Evolutionary conservation across 2,797 vertebrate species (phyloP).

Genomic region (Luscinia megarhynchos): DNA sequence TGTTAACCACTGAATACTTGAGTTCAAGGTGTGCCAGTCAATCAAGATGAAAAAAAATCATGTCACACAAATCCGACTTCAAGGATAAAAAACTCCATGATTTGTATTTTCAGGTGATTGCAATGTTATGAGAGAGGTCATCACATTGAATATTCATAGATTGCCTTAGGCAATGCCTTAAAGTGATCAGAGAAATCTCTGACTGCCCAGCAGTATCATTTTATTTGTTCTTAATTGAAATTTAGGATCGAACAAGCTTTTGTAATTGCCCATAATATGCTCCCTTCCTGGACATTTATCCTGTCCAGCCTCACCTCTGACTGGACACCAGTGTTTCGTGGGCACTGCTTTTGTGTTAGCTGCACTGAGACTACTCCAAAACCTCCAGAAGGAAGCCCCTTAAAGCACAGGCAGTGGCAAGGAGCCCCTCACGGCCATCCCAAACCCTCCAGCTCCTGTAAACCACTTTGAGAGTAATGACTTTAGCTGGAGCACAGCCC

Average conservation of each 20-base stretch:
- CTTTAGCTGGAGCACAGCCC: not conserved
- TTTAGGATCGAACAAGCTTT: not conserved
- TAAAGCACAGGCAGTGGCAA: not conserved
- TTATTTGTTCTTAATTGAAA: slow-evolving; percentile 45
- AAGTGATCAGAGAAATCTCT: slow-evolving; percentile 15
- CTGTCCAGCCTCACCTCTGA: not conserved
- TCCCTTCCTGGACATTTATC: not conserved
- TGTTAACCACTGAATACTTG: not conserved
- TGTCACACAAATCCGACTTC: not conserved
- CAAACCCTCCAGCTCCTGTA: not conserved
- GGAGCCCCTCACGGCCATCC: not conserved
- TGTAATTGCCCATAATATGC: not conserved
- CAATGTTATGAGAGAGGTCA: slow-evolving; percentile 8
- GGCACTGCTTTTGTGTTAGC: not conserved
- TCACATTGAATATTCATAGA: slow-evolving; percentile 36
- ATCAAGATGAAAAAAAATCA: not conserved
- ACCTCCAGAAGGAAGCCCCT: not conserved
- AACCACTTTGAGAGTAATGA: accelerated
- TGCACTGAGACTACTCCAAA: not conserved
- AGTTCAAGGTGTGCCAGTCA: not conserved
- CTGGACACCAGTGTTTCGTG: not conserved
- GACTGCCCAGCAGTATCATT: slow-evolving; percentile 29
- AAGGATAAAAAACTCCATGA: not conserved
- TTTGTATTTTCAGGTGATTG: slow-evolving; percentile 1
- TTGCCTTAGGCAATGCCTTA: slow-evolving; percentile 18